phyloP scores from a whole-genome alignment of 2,888 invertebrate species.

The Clivina fossor region DNA sequence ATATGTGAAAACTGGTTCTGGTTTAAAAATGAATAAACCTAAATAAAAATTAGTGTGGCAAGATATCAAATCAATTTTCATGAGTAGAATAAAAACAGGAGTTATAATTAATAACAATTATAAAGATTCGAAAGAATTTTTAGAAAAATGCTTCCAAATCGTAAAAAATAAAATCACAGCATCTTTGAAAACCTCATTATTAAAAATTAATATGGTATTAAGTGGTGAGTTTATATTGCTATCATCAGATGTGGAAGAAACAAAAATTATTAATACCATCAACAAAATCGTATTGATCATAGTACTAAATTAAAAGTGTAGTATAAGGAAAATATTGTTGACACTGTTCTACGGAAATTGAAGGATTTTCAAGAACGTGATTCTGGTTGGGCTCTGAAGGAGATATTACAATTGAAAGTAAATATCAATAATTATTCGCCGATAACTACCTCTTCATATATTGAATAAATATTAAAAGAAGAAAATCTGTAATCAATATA shows the following conservation, averaged over 20 bases:
- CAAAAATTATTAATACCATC: constrained; percentile 39
- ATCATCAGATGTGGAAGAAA: background rate
- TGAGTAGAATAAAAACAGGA: background rate
- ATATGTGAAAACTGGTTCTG: background rate
- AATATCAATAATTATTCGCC: constrained; percentile 32
- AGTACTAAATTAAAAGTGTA: constrained; percentile 37
- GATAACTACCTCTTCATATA: constrained; percentile 35
- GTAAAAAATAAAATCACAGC: constrained; percentile 2
- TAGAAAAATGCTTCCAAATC: constrained; percentile 4
- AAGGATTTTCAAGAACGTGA: constrained; percentile 41
- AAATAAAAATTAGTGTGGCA: constrained; percentile 10
- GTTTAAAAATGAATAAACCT: background rate
- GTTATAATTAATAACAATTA: constrained; percentile 3
- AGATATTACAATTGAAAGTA: constrained; percentile 36
- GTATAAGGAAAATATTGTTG: constrained; percentile 34
- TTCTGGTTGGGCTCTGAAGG: constrained; percentile 39
- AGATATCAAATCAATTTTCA: constrained; percentile 4
- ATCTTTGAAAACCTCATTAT: background rate
- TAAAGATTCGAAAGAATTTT: constrained; percentile 11
- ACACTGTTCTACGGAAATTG: constrained; percentile 35
- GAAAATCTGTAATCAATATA: constrained; percentile 39
- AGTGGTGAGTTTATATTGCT: constrained; percentile 8
- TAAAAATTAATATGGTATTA: constrained; percentile 7
- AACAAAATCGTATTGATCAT: constrained; percentile 36
- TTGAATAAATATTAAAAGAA: constrained; percentile 33